phyloP scores from a whole-genome alignment of 2,888 invertebrate species.

The Cloeon dipterum region DNA sequence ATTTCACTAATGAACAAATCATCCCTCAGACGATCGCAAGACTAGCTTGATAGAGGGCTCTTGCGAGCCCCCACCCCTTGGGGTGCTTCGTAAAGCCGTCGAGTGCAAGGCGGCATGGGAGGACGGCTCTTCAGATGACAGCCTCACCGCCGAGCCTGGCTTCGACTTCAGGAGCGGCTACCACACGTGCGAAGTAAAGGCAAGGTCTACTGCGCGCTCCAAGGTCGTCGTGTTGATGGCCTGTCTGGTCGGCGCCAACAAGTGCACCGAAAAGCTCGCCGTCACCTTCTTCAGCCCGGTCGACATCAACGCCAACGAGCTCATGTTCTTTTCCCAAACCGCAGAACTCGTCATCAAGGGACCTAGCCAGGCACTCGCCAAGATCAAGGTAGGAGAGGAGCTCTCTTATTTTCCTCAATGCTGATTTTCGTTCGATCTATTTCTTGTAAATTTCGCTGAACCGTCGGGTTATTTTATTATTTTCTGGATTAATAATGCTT shows the following conservation, averaged over 20 bases:
- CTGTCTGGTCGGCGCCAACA: neutral
- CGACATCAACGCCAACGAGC: neutral
- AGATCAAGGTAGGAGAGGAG: neutral
- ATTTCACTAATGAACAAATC: too few relatives aligned
- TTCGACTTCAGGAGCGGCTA: neutral
- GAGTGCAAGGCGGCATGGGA: conserved; percentile 1
- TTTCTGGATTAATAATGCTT: too few relatives aligned
- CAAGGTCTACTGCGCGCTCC: neutral
- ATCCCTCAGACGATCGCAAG: too few relatives aligned
- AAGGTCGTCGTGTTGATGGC: neutral
- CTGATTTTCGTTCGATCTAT: too few relatives aligned
- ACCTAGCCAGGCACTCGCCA: neutral
- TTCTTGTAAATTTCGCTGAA: too few relatives aligned
- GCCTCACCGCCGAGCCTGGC: neutral
- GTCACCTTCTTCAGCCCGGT: neutral
- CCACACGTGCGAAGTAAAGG: neutral
- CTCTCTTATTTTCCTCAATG: too few relatives aligned
- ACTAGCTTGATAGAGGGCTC: neutral
- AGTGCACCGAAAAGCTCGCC: neutral
- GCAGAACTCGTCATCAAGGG: neutral
- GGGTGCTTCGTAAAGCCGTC: neutral
- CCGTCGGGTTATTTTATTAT: too few relatives aligned
- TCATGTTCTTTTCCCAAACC: neutral
- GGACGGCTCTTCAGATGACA: neutral
- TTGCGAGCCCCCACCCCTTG: neutral